Evolutionary conservation across 2,888 invertebrate genomes (phyloP).

Genomic region (Acronicta aceris): DNA sequence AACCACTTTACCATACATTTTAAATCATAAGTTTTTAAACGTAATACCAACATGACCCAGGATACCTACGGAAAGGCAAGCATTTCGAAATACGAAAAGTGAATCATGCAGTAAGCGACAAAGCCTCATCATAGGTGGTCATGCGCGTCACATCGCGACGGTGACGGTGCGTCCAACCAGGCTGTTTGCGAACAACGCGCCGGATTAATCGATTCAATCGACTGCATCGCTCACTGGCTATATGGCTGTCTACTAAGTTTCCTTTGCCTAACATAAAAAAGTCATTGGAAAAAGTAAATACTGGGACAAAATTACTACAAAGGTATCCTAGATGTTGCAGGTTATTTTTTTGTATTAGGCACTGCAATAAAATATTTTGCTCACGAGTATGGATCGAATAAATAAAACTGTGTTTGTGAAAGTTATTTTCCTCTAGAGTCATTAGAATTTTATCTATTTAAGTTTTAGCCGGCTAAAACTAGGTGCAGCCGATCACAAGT

Average conservation of each 20-base stretch:
- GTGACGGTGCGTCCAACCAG: slow-evolving; percentile 50
- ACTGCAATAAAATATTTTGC: neutral
- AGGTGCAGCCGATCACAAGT: no score
- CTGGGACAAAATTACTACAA: neutral
- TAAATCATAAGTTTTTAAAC: no score
- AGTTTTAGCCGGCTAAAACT: no score
- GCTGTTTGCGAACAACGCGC: slow-evolving; percentile 71
- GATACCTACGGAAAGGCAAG: neutral
- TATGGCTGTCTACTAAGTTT: slow-evolving; percentile 23
- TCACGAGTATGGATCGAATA: neutral
- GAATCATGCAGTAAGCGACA: slow-evolving; percentile 48
- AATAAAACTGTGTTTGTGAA: no score
- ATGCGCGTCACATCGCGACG: slow-evolving; percentile 61
- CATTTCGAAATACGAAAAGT: slow-evolving; percentile 20
- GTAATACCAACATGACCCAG: no score
- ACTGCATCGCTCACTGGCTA: slow-evolving; percentile 62
- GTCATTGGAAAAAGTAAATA: neutral
- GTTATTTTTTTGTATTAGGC: no score
- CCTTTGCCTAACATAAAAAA: slow-evolving; percentile 7
- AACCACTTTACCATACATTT: no score
- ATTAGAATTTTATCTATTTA: no score
- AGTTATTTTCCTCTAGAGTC: no score
- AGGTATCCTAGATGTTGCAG: no score
- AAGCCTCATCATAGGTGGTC: slow-evolving; percentile 60
- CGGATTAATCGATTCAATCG: slow-evolving; percentile 80